Evolutionary conservation across 2,888 invertebrate genomes (phyloP).

Genomic region (Eristalinus aeneus): DNA sequence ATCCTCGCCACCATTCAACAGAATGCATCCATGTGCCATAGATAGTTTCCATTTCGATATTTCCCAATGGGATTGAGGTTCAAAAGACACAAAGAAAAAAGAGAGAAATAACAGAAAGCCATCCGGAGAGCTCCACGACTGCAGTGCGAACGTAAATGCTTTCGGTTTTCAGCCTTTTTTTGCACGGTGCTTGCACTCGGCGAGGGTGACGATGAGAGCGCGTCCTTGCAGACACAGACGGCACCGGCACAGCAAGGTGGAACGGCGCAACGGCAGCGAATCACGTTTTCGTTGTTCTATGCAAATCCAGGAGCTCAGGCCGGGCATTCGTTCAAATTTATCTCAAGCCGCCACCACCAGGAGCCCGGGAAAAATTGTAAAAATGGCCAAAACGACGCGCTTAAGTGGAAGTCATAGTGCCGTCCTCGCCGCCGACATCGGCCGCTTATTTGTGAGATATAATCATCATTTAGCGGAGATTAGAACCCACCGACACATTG

Average conservation of each 20-base stretch:
- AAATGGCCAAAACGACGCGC: constrained; percentile 13
- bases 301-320: constrained; percentile 64
- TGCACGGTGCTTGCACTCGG: constrained; percentile 10
- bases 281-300: constrained; percentile 70
- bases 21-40: constrained; percentile 63
- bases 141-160: constrained; percentile 1
- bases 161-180: constrained; percentile 9
- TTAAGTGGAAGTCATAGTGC: constrained; percentile 26
- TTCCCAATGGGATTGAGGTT: constrained; percentile 63
- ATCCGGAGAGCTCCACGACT: constrained; percentile 4
- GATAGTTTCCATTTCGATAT: constrained; percentile 70
- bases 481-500: constrained; percentile 58
- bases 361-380: constrained; percentile 4
- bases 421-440: constrained; percentile 10
- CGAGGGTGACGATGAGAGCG: constrained; percentile 65
- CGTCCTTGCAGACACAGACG: constrained; percentile 56
- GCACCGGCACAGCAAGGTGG: not conserved
- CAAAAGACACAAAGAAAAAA: constrained; percentile 16
- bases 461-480: constrained; percentile 64
- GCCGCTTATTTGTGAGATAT: constrained; percentile 65
- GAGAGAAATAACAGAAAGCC: not conserved
- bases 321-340: constrained; percentile 57
- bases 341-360: constrained; percentile 26
- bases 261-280: constrained; percentile 7
- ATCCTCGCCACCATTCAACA: constrained; percentile 60